Evolutionary conservation across 1,140 invertebrate genomes (phyloP).

Genomic region (Stenopsyche tienmushanensis): DNA sequence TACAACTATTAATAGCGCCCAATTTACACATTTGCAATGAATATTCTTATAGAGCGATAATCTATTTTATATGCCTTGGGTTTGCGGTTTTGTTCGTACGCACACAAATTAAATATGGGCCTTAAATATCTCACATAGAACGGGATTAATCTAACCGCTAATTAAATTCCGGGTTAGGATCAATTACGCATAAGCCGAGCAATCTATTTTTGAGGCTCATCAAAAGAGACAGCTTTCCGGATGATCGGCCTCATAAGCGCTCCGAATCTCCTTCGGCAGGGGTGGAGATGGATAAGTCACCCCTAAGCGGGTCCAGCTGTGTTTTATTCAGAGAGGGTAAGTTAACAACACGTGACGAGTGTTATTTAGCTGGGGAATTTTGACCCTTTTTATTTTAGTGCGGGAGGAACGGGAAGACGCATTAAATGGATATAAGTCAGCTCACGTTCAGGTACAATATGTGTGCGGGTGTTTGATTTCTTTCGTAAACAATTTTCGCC

Average conservation of each 20-base stretch:
- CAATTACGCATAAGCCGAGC: slow-evolving; percentile 2
- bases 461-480: too few species aligned
- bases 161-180: not conserved
- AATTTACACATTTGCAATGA: too few species aligned
- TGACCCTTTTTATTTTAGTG: not conserved
- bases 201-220: not conserved
- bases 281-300: not conserved
- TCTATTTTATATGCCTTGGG: too few species aligned
- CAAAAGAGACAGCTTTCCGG: not conserved
- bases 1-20: too few species aligned
- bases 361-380: not conserved
- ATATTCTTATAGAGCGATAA: too few species aligned
- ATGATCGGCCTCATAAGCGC: not conserved
- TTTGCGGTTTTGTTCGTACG: too few species aligned
- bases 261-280: not conserved
- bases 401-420: not conserved
- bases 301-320: not conserved
- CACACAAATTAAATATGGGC: too few species aligned
- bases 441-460: too few species aligned
- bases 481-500: not conserved
- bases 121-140: too few species aligned
- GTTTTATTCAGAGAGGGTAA: not conserved
- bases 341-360: slow-evolving; percentile 11
- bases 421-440: not conserved
- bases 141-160: not conserved